Evolutionary conservation across 2,113 vertebrate species (phyloP).

Genomic region (Petromus typicus): DNA sequence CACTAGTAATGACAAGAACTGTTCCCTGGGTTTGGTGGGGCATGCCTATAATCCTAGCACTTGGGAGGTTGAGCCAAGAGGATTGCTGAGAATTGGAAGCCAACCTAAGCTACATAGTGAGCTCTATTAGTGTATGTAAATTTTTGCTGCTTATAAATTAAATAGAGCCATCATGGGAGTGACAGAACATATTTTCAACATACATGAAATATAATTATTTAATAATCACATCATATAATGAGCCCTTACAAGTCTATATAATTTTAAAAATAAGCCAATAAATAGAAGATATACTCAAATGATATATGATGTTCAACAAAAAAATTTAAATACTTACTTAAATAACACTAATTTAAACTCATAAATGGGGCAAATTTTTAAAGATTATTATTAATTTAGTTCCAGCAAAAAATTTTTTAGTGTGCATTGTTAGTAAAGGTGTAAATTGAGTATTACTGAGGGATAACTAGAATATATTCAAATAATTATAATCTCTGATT

Average conservation of each 20-base stretch:
- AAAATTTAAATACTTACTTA: neutral
- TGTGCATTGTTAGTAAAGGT: neutral
- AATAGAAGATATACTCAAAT: neutral
- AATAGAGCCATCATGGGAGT: neutral
- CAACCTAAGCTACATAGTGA: too few species aligned
- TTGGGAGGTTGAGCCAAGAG: too few species aligned
- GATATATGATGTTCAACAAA: neutral
- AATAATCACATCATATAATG: neutral
- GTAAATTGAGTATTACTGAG: neutral
- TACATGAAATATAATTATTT: neutral
- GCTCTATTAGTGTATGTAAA: neutral
- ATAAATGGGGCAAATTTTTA: neutral
- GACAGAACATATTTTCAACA: neutral
- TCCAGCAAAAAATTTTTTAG: neutral
- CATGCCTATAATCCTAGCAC: too few species aligned
- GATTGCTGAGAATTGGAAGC: too few species aligned
- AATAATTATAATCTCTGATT: neutral
- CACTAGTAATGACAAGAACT: neutral
- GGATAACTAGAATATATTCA: neutral
- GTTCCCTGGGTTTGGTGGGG: too few species aligned
- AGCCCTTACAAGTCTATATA: neutral
- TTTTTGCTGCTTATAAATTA: neutral
- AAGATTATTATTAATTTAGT: neutral
- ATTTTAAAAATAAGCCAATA: neutral
- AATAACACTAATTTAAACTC: neutral